Evolutionary conservation across 2,797 vertebrate genomes (phyloP).

Genomic region (Chloroceryle inda): DNA sequence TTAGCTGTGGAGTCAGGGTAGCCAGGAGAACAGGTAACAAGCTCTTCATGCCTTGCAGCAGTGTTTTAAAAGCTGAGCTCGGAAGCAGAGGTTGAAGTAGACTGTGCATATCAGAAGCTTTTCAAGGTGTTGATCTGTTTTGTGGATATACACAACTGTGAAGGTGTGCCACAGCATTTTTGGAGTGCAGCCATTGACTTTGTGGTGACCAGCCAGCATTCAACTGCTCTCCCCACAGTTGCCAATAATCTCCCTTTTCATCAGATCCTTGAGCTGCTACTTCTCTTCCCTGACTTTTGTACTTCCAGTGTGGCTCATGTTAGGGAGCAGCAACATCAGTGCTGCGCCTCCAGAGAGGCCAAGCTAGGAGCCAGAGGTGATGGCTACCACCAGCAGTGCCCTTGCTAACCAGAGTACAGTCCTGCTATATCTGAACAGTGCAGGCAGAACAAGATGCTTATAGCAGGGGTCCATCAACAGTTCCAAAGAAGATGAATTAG

Average conservation of each 20-base stretch:
- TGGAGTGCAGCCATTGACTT: not conserved
- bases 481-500: not conserved
- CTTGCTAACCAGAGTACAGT: not conserved
- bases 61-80: not conserved
- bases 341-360: not conserved
- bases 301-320: not conserved
- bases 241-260: not conserved
- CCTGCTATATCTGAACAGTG: not conserved
- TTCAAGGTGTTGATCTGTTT: not conserved
- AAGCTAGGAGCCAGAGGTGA: not conserved
- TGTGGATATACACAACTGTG: not conserved
- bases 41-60: not conserved
- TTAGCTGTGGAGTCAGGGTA: not conserved
- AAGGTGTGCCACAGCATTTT: not conserved
- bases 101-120: not conserved
- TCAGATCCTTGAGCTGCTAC: accelerated
- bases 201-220: not conserved
- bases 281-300: not conserved
- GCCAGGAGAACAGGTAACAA: not conserved
- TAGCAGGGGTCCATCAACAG: not conserved
- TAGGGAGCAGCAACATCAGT: not conserved
- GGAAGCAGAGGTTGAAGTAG: not conserved
- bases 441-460: not conserved
- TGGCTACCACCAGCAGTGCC: not conserved
- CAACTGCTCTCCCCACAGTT: not conserved